Conservation (phyloP, 2,113 vertebrate genomes). For the Lanius collurio region DNA sequence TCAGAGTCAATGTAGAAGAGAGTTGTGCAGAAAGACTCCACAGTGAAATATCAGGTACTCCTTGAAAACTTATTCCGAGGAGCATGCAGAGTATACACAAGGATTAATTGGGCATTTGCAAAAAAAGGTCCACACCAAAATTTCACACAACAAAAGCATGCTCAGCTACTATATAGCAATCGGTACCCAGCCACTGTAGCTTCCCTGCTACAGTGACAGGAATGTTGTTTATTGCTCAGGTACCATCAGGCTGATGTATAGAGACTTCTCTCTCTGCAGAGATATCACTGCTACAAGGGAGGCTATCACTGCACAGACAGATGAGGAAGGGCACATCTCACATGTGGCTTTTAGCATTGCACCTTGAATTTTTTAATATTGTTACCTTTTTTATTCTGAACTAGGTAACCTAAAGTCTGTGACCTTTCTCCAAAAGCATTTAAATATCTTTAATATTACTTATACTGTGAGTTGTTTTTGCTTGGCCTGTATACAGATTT, state of each 20-base stretch:
- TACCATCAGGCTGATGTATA: background rate
- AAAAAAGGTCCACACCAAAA: background rate
- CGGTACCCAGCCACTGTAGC: background rate
- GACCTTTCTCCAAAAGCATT: background rate
- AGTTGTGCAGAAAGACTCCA: background rate
- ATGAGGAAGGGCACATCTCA: background rate
- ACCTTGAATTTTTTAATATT: background rate
- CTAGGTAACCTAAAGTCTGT: background rate
- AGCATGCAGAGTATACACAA: background rate
- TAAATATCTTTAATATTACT: background rate
- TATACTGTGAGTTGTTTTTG: background rate
- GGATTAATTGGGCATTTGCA: background rate
- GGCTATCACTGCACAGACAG: background rate
- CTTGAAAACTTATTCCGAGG: background rate
- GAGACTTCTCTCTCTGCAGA: background rate
- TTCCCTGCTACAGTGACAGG: background rate
- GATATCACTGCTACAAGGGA: background rate
- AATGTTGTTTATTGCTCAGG: background rate
- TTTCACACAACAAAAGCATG: fast-evolving
- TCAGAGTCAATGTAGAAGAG: background rate
- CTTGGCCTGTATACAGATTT: background rate
- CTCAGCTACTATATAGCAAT: fast-evolving
- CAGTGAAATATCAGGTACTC: background rate
- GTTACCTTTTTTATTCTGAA: background rate
- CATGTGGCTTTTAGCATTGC: background rate